Evolutionary conservation across 2,113 vertebrate species (phyloP).

Genomic region (Lichenostomus cassidix): DNA sequence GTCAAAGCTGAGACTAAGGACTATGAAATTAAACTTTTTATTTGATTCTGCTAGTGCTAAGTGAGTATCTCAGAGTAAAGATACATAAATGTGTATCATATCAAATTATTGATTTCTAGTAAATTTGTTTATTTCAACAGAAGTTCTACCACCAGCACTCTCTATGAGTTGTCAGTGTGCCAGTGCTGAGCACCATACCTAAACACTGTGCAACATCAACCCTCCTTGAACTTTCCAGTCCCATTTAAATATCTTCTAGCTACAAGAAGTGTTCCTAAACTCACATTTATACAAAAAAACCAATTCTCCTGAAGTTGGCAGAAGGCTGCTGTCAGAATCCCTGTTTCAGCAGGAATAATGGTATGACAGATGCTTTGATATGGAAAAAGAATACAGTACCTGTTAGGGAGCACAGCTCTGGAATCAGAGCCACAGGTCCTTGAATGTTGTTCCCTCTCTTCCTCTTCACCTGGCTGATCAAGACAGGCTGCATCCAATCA

Average conservation of each 20-base stretch:
- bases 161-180: neutral
- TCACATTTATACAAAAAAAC: neutral
- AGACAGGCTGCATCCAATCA: constrained; percentile 84
- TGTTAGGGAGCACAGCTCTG: constrained; percentile 93
- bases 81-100: neutral
- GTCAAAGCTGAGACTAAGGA: neutral
- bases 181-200: fast-evolving
- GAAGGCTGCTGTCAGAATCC: neutral
- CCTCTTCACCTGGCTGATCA: constrained; percentile 84
- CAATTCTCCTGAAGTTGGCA: neutral
- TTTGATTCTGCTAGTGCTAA: neutral
- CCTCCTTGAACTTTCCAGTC: neutral
- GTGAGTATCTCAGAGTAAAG: neutral
- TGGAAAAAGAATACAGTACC: constrained; percentile 66
- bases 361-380: neutral
- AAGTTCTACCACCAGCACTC: neutral
- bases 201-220: neutral
- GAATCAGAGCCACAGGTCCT: constrained; percentile 85
- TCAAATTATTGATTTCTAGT: neutral
- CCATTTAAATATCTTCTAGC: neutral
- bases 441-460: constrained; percentile 60
- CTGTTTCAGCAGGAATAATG: neutral
- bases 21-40: neutral
- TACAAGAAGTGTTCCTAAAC: neutral
- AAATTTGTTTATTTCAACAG: neutral